Percentiles rank a stretch among this genome's conserved stretches.
phyloP scores from a whole-genome alignment of 2,113 vertebrate species.

The Pedetes capensis region DNA sequence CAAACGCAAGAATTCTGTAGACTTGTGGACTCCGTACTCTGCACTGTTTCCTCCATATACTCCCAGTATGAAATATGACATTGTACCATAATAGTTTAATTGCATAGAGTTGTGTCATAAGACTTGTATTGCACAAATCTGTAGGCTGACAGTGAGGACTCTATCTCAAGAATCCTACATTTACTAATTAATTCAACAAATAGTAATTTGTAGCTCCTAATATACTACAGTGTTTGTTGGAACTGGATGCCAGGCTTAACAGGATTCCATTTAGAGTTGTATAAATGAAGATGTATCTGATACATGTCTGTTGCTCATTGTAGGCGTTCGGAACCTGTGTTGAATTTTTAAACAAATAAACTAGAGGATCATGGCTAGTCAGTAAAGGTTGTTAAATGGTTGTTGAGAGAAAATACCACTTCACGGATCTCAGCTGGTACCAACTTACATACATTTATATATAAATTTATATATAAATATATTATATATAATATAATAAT shows the following conservation, averaged over 20 bases:
- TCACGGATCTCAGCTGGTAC: not conserved
- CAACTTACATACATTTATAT: too few relatives aligned
- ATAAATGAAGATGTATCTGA: not conserved
- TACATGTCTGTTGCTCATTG: not conserved
- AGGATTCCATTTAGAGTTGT: not conserved
- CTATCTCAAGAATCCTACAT: not conserved
- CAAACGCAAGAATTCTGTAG: not conserved
- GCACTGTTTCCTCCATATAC: not conserved
- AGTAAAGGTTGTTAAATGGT: not conserved
- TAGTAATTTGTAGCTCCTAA: not conserved
- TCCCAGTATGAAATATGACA: not conserved
- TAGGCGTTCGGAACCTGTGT: not conserved
- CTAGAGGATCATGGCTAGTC: not conserved
- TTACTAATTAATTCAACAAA: not conserved
- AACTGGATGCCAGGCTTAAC: not conserved
- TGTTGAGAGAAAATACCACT: not conserved
- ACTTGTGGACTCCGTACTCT: accelerated
- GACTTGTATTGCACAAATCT: not conserved
- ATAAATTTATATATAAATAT: too few relatives aligned
- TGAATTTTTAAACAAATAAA: not conserved
- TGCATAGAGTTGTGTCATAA: not conserved
- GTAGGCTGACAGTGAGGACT: not conserved
- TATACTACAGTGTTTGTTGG: not conserved
- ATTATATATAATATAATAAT: too few relatives aligned
- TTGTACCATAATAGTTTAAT: not conserved